A percentile compares a stretch with the other conserved stretches of the same genome.
Evolutionary conservation across 2,888 invertebrate species (phyloP).

Genomic region (Callyntrura guangdongensis): DNA sequence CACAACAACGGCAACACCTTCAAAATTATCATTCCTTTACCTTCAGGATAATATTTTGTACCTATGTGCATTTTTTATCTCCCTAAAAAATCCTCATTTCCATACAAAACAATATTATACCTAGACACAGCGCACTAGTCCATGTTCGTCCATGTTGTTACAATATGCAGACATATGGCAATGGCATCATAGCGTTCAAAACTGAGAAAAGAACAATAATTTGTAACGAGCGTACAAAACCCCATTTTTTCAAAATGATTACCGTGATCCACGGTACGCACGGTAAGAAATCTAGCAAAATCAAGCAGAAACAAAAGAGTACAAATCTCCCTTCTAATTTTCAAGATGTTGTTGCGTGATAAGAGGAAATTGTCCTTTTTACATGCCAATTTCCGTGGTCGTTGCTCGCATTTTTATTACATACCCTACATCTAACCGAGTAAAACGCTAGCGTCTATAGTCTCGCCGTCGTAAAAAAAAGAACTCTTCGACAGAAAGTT

Average conservation of each 20-base stretch:
- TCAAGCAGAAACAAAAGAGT: background rate
- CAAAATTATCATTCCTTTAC: constrained; percentile 3
- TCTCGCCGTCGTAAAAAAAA: background rate
- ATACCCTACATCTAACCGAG: background rate
- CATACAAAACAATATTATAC: constrained; percentile 6
- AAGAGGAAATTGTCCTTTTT: constrained; percentile 74
- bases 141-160: background rate
- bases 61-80: background rate
- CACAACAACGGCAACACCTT: background rate
- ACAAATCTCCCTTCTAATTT: constrained; percentile 14
- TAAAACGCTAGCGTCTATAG: background rate
- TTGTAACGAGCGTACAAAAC: constrained; percentile 4
- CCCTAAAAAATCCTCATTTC: background rate
- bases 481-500: constrained; percentile 6
- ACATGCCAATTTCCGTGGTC: constrained; percentile 72
- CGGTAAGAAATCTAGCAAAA: background rate
- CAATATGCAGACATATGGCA: background rate
- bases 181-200: background rate
- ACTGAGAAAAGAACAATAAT: background rate
- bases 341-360: constrained; percentile 64
- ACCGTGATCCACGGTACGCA: background rate
- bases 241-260: background rate
- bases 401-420: constrained; percentile 52
- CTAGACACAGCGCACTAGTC: background rate
- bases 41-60: background rate